Evolutionary conservation across 2,888 invertebrate species (phyloP), one percentile per base, ranked within the genome.

Genomic region (Synanthedon myopaeformis): DNA sequence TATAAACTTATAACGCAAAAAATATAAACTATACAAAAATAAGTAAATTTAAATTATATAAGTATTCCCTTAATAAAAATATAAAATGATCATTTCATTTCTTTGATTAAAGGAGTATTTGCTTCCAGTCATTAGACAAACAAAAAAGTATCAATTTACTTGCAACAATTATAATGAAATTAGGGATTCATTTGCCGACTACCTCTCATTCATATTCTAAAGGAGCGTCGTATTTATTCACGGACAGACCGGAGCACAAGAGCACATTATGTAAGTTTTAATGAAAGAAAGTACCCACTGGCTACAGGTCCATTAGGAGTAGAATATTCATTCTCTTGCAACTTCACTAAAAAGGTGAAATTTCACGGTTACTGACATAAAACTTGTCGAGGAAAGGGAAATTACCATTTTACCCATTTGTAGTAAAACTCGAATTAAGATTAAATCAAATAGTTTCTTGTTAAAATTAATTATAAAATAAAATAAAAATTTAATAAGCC

Each of bases 261-360:
- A 62, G 63, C 64, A 69, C 67, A 70, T 74, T 72, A 74, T 72
- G 74, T 72, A 72, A 74, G 73, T 76, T 74, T 72, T 75, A 76
- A 76, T 76, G 74, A 76, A 75, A 74, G 74, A 75, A 76, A 72
- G 69, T 72, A 72, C 66, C 35, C 35, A 35, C 10, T 35, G 35
- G 35, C 35, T 35, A 35, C 35, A 64, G 67, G 65, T 70, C 71
- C 70, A 74, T 77, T 76, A 71, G 65, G 60, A 62, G 68, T 54
- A 67, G 73, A 76, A 77, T 76, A 76, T 76, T 76, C 75, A 75
- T 76, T 76, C 64, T 64, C 65, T 61, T 60, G 54, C 56, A 60
- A 60, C 62, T 58, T 62, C 67, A 57, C 58, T 72, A 70, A 71
- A 71, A 70, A 70, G 70, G 75, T 73, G 70, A 73, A 71, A 73